Base-by-base conservation (phyloP, 2,113 vertebrate species). In the Apeltes quadracus region DNA sequence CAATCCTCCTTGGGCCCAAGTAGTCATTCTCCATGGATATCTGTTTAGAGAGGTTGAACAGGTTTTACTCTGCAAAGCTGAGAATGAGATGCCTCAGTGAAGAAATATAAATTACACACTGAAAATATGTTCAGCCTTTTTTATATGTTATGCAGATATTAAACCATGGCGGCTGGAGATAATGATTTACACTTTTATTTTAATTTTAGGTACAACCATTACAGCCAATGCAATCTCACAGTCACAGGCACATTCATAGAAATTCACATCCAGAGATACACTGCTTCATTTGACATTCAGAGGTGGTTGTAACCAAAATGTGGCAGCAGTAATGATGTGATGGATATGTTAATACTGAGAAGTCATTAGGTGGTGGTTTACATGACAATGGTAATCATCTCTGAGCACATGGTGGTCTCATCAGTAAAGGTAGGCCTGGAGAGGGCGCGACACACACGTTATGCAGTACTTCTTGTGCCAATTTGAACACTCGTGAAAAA, bases 21-120 rank as follows among this genome's bases (percentile, higher is more conserved):
- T 96, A 98, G 91, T 99, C 97, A 75, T 97, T 98, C 76, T 98
- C 96, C 93, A 99, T 90, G 0, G 97, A 98, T 88, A 98, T 99
- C 97, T 99, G 92, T 48, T 4, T 20, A 75, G 43, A 68, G 25
- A 48, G 44, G 43, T 61, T 14, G 2, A 53, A 64, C 20, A 1
- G 32, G 7, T 22, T 79, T 56, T 22, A 71, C n/a, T 74, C 16
- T 67, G 39, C 50, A 29, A 61, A 20, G 59, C 9, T 13, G 53
- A 51, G 39, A 68, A 39, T 23, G 29, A 23, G 2, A 13, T 16
- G 43, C 14, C 7, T 32, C 11, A 34, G n/a, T 56, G 57, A 50
- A 16, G 13, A 3, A 10, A n/a, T 13, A n/a, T 38, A 65, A 3
- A 25, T 43, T 25, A 64, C 56, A 44, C 3, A n/a, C 5, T 36